These are phyloP conservation scores for Ptychoptera contaminata DNA, from an alignment of 2,888 invertebrate species.

Conservation along the genomic window DNA sequence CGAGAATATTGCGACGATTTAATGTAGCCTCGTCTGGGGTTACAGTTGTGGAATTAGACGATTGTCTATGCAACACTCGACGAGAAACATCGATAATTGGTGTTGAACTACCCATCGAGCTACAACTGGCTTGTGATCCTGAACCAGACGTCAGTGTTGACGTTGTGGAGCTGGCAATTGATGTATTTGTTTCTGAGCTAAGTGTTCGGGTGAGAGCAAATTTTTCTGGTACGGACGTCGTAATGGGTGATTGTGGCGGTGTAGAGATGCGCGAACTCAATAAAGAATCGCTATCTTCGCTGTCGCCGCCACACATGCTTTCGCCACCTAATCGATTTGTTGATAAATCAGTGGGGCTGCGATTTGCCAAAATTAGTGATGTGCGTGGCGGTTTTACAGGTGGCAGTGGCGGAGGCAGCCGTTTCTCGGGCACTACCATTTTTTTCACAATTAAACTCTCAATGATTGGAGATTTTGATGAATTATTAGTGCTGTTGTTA, in stretches of 20 bases:
- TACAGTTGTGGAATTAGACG: conserved; percentile 33
- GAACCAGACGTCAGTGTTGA: conserved; percentile 60
- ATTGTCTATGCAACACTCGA: conserved; percentile 47
- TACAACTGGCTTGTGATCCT: conserved; percentile 55
- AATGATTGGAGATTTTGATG: too few species aligned
- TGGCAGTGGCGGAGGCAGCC: conserved; percentile 12
- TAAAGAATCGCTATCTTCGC: conserved; percentile 69
- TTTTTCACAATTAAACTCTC: too few species aligned
- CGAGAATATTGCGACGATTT: conserved; percentile 67
- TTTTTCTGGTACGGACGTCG: conserved; percentile 37
- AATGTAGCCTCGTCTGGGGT: conserved; percentile 46
- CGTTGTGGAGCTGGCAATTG: conserved; percentile 49
- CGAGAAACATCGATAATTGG: conserved; percentile 45
- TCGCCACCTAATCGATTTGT: not conserved
- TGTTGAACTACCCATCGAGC: conserved; percentile 42
- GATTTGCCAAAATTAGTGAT: conserved; percentile 19
- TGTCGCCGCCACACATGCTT: conserved; percentile 32
- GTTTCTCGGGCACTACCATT: too few species aligned
- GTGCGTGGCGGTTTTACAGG: conserved; percentile 27
- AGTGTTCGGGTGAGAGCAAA: conserved; percentile 47
- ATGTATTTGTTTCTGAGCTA: conserved; percentile 57
- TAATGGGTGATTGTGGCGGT: conserved; percentile 47
- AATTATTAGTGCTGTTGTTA: too few species aligned
- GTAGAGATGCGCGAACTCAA: conserved; percentile 75
- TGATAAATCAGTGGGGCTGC: not conserved